Percentiles rank a stretch among this genome's conserved stretches.
phyloP scores from a whole-genome alignment of 2,113 vertebrate genomes.

The Crotalus viridis region DNA sequence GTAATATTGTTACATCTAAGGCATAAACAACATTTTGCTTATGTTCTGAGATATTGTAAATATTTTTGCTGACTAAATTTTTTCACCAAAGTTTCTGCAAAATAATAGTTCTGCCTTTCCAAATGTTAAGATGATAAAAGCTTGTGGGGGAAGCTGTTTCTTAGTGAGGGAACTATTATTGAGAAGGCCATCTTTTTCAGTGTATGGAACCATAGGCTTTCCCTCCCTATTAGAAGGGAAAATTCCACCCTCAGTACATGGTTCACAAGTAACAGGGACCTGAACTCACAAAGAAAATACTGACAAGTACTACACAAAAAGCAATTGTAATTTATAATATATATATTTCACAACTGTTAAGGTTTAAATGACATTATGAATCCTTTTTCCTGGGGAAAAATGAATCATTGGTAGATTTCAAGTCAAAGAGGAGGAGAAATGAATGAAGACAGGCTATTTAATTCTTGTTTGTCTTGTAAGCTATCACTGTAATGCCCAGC shows the following conservation, averaged over 20 bases:
- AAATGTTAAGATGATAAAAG: not conserved
- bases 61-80: not conserved
- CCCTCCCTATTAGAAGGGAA: not conserved
- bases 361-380: not conserved
- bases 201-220: not conserved
- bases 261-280: not conserved
- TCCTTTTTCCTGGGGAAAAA: not conserved
- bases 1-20: not conserved
- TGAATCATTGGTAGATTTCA: not conserved
- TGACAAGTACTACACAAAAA: not conserved
- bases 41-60: not conserved
- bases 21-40: not conserved
- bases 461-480: not conserved
- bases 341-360: not conserved
- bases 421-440: not conserved
- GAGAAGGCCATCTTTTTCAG: not conserved
- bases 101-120: not conserved
- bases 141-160: not conserved
- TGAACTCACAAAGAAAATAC: not conserved
- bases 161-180: not conserved
- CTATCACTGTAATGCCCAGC: not conserved
- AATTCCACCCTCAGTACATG: not conserved
- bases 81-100: not conserved
- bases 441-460: not conserved
- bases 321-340: not conserved